Evolutionary conservation across 1,140 invertebrate species (phyloP).

Genomic region (Drosophila bipectinata): DNA sequence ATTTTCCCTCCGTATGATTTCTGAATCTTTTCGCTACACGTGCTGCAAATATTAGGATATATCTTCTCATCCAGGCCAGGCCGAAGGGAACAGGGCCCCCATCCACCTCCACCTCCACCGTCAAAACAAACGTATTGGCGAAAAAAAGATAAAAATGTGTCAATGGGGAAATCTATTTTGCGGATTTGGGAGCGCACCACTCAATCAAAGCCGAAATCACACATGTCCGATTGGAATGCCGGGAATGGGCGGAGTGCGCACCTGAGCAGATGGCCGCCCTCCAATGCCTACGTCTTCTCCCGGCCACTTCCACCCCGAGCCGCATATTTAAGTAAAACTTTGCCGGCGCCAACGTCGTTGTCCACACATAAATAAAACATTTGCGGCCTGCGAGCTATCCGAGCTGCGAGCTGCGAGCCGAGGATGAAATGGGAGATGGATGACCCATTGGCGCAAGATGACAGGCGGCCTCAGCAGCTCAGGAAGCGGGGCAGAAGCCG

Average conservation of each 20-base stretch:
- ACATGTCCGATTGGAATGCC: conserved; percentile 33
- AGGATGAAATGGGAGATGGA: conserved; percentile 78
- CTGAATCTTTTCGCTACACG: neutral
- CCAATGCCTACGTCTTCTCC: conserved; percentile 13
- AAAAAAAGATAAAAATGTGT: conserved; percentile 74
- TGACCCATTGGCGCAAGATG: conserved; percentile 81
- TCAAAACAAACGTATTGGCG: conserved; percentile 14
- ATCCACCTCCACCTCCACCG: conserved; percentile 11
- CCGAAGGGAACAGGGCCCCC: conserved; percentile 28
- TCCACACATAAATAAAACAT: conserved; percentile 83
- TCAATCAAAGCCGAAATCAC: conserved; percentile 75
- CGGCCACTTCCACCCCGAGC: neutral
- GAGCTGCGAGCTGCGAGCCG: conserved; percentile 58
- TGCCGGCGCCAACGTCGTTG: conserved; percentile 49
- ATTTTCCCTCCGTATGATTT: conserved; percentile 62
- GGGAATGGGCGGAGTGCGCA: conserved; percentile 23
- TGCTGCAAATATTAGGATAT: conserved; percentile 68
- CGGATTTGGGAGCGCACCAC: conserved; percentile 73
- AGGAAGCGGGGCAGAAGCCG: conserved; percentile 11
- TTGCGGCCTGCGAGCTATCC: conserved; percentile 66
- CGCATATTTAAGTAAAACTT: conserved; percentile 77
- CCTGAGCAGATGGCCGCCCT: conserved; percentile 53
- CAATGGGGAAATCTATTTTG: conserved; percentile 82
- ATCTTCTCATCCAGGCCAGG: conserved; percentile 51
- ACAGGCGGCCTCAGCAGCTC: conserved; percentile 41